phyloP scores from a whole-genome alignment of 2,888 invertebrate genomes.

The Cheilosia variabilis region DNA sequence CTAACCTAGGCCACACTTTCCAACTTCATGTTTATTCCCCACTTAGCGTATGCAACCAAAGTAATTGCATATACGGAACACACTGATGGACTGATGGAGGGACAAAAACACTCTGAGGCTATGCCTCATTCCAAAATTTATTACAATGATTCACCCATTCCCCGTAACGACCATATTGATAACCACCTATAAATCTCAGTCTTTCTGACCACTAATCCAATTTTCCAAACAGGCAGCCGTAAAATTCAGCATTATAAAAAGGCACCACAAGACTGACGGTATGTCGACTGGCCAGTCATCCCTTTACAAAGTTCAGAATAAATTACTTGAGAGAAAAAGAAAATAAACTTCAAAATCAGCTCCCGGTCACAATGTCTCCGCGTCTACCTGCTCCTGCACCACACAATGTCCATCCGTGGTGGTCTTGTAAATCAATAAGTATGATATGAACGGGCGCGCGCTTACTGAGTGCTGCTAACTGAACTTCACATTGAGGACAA shows the following conservation, averaged over 20 bases:
- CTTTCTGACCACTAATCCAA: slow-evolving; percentile 57
- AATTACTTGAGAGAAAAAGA: slow-evolving; percentile 47
- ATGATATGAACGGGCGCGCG: slow-evolving; percentile 38
- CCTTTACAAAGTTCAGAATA: slow-evolving; percentile 60
- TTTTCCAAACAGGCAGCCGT: slow-evolving; percentile 58
- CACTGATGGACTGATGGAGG: background rate
- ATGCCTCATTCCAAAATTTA: background rate
- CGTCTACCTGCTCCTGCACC: slow-evolving; percentile 53
- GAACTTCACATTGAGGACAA: slow-evolving; percentile 57
- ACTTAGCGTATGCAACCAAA: no score
- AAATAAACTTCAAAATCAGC: slow-evolving; percentile 49
- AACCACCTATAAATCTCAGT: slow-evolving; percentile 50
- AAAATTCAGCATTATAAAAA: slow-evolving; percentile 55
- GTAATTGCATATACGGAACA: background rate
- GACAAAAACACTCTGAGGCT: background rate
- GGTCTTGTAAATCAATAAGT: slow-evolving; percentile 73
- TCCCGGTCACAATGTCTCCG: slow-evolving; percentile 63
- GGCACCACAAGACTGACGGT: slow-evolving; percentile 54
- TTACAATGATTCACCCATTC: slow-evolving; percentile 38
- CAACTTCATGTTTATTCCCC: no score
- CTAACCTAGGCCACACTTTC: no score
- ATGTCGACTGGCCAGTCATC: slow-evolving; percentile 59
- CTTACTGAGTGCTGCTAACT: slow-evolving; percentile 34
- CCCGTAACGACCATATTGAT: slow-evolving; percentile 25
- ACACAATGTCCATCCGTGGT: slow-evolving; percentile 58